Evolutionary conservation across 2,113 vertebrate genomes (phyloP), one percentile per base, ranked within the genome.

Genomic region (Ameiurus melas): DNA sequence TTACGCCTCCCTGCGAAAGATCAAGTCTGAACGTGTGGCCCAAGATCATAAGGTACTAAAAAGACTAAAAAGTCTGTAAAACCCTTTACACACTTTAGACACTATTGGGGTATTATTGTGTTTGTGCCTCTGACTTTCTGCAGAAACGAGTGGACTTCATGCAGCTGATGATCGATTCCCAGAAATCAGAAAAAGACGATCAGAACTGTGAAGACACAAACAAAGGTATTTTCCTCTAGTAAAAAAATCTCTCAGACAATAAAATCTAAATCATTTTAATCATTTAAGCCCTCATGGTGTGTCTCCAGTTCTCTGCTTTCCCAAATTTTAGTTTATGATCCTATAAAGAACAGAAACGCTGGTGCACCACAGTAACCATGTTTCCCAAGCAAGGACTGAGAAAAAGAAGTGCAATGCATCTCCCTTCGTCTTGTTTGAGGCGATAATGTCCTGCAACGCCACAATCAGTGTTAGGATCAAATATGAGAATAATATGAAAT

Each of bases 111-210:
- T 73, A 5, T 84, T 27, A 73, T 75, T 51, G 36, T 16, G 16
- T 55, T 9, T 70, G 58, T 25, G 13, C 78, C 1, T 39, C 43
- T 64, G n/a, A 33, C 30, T 51, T 39, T 58, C 66, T 73, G n/a
- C 85, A 98, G 96, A 93, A 89, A 9, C 92, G 96, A 89, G 94
- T 97, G 16, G 97, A 97, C 93, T 96, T 98, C 70, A 93, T 98
- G 92, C 97, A 97, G 93, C 85, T 98, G 81, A 96, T 98, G 97
- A 94, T 97, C 0, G 95, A 98, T n/a, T 94, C 95, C 86, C 96
- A 97, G 90, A 93, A 87, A 3, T 86, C 87, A 27, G 20, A 10
- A 17, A 30, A n/a, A 33, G 82, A 19, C 4, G 0, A 89, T 0
- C 2, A 0, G 53, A 84, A 90, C 0, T 43, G 68, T 4, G 8